These are phyloP conservation scores for Leucania comma DNA, from an alignment of 2,888 invertebrate genomes.

Conservation along the genomic window DNA sequence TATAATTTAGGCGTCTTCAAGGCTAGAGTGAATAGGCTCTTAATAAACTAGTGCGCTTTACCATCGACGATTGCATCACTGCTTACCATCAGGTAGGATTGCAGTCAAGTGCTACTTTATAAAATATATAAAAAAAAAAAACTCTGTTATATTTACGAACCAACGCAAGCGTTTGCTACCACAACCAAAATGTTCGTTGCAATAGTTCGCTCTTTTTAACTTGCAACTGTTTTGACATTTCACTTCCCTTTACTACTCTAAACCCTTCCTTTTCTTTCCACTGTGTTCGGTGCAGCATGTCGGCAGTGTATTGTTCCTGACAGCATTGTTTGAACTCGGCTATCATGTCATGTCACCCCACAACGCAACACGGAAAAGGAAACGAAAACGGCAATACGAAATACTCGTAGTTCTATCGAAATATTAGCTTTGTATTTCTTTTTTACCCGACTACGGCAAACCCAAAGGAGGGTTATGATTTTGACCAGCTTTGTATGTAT, in stretches of 20 bases:
- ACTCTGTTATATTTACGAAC: too few relatives aligned
- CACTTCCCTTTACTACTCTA: neutral
- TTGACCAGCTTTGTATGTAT: too few relatives aligned
- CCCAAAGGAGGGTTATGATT: too few relatives aligned
- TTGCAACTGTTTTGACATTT: conserved; percentile 5
- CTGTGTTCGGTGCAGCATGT: conserved; percentile 7
- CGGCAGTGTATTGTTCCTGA: conserved; percentile 40
- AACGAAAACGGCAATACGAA: conserved; percentile 5
- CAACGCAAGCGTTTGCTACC: too few relatives aligned
- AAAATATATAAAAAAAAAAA: too few relatives aligned
- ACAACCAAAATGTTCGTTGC: neutral
- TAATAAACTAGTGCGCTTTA: too few relatives aligned
- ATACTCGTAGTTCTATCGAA: neutral
- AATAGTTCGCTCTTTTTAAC: conserved; percentile 2
- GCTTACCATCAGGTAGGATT: too few relatives aligned
- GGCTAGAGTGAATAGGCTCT: too few relatives aligned
- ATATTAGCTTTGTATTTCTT: neutral
- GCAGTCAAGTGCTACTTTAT: too few relatives aligned
- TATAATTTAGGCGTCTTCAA: too few relatives aligned
- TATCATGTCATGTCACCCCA: conserved; percentile 25
- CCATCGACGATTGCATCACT: too few relatives aligned
- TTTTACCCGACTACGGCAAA: too few relatives aligned
- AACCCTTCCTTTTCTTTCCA: neutral
- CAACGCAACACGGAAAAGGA: neutral
- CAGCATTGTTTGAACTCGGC: conserved; percentile 35